These are phyloP conservation scores for Coptotermes formosanus DNA, from an alignment of 1,140 invertebrate species.

Conservation along the genomic window DNA sequence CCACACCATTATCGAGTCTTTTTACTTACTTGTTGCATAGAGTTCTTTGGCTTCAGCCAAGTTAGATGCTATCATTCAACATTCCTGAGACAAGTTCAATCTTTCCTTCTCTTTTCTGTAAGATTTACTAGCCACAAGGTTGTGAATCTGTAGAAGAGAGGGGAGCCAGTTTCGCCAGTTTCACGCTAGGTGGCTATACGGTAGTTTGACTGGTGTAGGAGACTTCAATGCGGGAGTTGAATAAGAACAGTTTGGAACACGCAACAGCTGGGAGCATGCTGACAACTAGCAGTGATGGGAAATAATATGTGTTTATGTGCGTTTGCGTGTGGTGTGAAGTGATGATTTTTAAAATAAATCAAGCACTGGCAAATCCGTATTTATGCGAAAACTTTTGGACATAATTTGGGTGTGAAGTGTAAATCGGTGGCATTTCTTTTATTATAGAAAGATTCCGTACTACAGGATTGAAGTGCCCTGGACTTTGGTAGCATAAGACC, in stretches of 20 bases:
- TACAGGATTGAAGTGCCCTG: neutral
- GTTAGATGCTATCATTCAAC: neutral
- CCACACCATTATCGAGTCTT: too few species aligned
- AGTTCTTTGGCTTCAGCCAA: neutral
- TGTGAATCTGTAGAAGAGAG: neutral
- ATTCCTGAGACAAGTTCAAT: neutral
- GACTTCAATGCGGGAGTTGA: neutral
- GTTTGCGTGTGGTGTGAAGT: neutral
- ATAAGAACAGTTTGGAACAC: neutral
- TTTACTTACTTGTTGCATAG: neutral
- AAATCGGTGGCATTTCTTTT: neutral
- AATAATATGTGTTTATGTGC: neutral
- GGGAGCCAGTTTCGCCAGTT: neutral
- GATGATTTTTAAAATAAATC: neutral
- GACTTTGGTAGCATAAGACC: neutral
- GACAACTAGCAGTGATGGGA: neutral
- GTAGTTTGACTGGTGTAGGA: neutral
- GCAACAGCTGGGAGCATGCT: neutral
- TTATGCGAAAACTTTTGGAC: neutral
- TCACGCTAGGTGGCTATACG: neutral
- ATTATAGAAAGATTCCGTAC: neutral
- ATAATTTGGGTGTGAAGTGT: constrained; percentile 10
- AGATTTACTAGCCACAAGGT: neutral
- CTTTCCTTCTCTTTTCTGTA: neutral
- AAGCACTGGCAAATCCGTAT: neutral